phyloP scores from a whole-genome alignment of 2,888 invertebrate species.

The Xanthia icteritia region DNA sequence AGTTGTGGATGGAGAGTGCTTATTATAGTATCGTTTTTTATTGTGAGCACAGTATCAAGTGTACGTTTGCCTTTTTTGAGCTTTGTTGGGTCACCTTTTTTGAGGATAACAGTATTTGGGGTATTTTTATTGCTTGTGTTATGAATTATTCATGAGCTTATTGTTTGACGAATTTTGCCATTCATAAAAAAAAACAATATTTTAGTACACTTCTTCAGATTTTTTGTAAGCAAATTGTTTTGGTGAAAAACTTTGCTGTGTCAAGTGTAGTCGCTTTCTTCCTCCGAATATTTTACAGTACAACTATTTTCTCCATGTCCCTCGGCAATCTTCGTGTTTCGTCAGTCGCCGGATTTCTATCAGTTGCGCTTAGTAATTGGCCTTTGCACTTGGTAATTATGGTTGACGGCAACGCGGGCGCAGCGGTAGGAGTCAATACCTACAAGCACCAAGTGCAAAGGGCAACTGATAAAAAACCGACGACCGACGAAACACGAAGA shows the following conservation, averaged over 20 bases:
- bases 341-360: too few species aligned
- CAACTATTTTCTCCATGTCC: too few species aligned
- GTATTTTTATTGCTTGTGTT: conserved; percentile 7
- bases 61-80: conserved; percentile 40
- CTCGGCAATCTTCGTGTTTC: too few species aligned
- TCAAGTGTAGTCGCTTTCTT: conserved; percentile 2
- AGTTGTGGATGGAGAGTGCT: conserved; percentile 55
- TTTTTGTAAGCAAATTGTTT: too few species aligned
- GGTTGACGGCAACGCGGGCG: too few species aligned
- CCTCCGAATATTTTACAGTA: not conserved
- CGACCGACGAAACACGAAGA: too few species aligned
- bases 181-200: conserved; percentile 3
- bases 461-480: too few species aligned
- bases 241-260: not conserved
- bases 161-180: not conserved
- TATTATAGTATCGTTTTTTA: conserved; percentile 58
- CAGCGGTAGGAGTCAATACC: too few species aligned
- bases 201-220: not conserved
- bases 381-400: too few species aligned
- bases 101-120: conserved; percentile 18
- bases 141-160: conserved; percentile 38
- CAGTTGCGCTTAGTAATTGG: too few species aligned
- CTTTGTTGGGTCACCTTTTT: conserved; percentile 33
- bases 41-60: conserved; percentile 44
- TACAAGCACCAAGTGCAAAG: too few species aligned